Evolutionary conservation across 2,888 invertebrate species (phyloP), one percentile per base, ranked within the genome.

Genomic region (Aphodius sticticus): DNA sequence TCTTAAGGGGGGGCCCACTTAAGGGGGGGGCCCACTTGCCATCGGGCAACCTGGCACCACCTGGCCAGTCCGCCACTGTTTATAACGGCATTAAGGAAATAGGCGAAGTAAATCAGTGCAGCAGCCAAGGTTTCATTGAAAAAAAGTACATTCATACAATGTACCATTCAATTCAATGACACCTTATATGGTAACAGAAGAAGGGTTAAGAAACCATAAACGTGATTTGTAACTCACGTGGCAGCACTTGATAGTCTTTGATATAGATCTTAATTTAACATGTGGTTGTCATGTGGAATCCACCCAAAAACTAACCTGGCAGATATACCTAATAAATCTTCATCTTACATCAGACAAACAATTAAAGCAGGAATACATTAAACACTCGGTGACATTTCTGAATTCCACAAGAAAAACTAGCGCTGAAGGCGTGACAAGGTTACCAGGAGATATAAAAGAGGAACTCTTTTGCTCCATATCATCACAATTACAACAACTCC

Each of bases 401-500:
- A 35, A 74, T 36, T 74, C 74, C 37, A n/a, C 37, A 74, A 36
- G 36, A 74, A 36, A 36, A 74, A 74, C 6, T 74, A n/a, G 37
- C 26, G n/a, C 35, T 71, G 35, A 37, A 74, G 74, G 74, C 37
- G 74, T 74, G 74, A 74, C 74, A 74, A 74, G 74, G 74, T 74
- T 74, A 35, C 35, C 69, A 69, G 6, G 26, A 35, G 14, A 69
- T 77, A 77, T 77, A 77, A 77, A 53, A 77, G 16, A 26, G 69
- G 16, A n/a, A 69, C 69, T 35, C 69, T 69, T 69, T 16, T 77
- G 53, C 69, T 77, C 26, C 9, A 35, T 16, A 77, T 77, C 80
- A 81, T 78, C 53, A 53, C 53, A 77, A 81, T 79, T 81, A 76
- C 80, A 79, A 70, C 84, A 85, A 76, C 82, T 36, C 35, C 35